A percentile compares a stretch with the other conserved stretches of the same genome.
These are phyloP conservation scores for Aphrocallistes beatrix DNA, from an alignment of 37 sponge, comb jelly and placozoan species.

Conservation along the genomic window DNA sequence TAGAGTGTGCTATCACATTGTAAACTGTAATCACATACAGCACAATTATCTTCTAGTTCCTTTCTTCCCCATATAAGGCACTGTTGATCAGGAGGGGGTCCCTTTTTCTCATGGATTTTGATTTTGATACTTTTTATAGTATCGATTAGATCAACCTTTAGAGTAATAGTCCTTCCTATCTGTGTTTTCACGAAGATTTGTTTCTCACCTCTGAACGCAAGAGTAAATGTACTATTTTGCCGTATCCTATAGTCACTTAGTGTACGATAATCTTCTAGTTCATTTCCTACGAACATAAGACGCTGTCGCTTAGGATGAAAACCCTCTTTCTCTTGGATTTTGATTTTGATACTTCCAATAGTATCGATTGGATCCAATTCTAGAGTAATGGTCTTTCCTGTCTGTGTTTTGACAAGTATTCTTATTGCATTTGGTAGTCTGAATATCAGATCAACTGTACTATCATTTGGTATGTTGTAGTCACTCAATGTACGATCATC, in stretches of 20 bases:
- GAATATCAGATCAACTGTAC: too few relatives aligned
- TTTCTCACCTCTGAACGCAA: too few relatives aligned
- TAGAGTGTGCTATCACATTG: neutral
- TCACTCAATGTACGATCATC: too few relatives aligned
- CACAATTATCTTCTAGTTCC: neutral
- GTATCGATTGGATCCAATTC: constrained; percentile 41
- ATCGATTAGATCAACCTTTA: neutral
- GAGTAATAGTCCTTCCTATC: neutral
- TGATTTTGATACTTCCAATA: constrained; percentile 41
- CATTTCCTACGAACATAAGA: constrained; percentile 44
- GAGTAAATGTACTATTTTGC: too few relatives aligned
- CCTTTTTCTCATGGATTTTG: neutral
- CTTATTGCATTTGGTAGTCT: constrained; percentile 30
- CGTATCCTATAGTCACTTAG: too few relatives aligned
- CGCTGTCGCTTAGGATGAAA: constrained; percentile 44
- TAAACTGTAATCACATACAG: neutral
- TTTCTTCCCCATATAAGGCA: neutral
- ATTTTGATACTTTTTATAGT: neutral
- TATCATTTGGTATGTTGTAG: too few relatives aligned
- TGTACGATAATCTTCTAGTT: too few relatives aligned
- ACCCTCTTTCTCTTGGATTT: constrained; percentile 49
- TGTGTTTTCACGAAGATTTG: neutral
- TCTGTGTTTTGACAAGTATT: constrained; percentile 43
- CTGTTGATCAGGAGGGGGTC: neutral
- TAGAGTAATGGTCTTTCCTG: constrained; percentile 47